phyloP scores from a whole-genome alignment of 2,888 invertebrate genomes.

The Leucoptera coffeella region DNA sequence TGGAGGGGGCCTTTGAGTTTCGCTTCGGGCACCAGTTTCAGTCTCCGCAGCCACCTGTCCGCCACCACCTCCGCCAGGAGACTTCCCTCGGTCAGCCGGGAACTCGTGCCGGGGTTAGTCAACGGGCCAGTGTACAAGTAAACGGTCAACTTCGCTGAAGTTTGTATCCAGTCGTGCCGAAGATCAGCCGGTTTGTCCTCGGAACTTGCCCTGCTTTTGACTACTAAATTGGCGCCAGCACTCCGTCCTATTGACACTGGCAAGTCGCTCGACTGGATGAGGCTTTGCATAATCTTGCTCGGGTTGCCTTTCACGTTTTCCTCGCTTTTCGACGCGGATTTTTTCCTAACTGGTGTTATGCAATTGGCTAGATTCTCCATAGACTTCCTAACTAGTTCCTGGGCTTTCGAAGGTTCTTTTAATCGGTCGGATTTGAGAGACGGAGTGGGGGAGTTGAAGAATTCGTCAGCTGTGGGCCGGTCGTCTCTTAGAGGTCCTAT shows the following conservation, averaged over 20 bases:
- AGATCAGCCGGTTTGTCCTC: conserved; percentile 24
- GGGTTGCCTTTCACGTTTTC: conserved; percentile 27
- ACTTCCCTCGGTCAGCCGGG: conserved; percentile 23
- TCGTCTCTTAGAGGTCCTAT: conserved; percentile 66
- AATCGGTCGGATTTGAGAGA: conserved; percentile 35
- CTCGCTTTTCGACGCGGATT: conserved; percentile 32
- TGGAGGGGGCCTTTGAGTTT: conserved; percentile 52
- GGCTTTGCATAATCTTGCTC: conserved; percentile 46
- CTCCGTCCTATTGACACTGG: conserved; percentile 40
- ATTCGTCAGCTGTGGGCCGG: conserved; percentile 33
- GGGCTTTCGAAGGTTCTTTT: conserved; percentile 43
- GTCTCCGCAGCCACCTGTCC: conserved; percentile 34
- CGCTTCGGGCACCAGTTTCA: conserved; percentile 45
- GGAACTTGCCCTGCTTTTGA: conserved; percentile 7
- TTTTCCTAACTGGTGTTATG: conserved; percentile 38
- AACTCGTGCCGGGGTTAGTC: conserved; percentile 54
- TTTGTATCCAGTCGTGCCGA: conserved; percentile 68
- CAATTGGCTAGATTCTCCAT: conserved; percentile 49
- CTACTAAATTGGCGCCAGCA: conserved; percentile 23
- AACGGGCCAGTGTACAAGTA: conserved; percentile 60
- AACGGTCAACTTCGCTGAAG: conserved; percentile 53
- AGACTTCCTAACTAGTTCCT: conserved; percentile 43
- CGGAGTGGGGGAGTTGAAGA: conserved; percentile 25
- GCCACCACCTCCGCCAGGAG: conserved; percentile 34
- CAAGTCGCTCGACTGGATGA: conserved; percentile 38